Evolutionary conservation across 2,113 vertebrate species (phyloP).

Genomic region (Otis tarda): DNA sequence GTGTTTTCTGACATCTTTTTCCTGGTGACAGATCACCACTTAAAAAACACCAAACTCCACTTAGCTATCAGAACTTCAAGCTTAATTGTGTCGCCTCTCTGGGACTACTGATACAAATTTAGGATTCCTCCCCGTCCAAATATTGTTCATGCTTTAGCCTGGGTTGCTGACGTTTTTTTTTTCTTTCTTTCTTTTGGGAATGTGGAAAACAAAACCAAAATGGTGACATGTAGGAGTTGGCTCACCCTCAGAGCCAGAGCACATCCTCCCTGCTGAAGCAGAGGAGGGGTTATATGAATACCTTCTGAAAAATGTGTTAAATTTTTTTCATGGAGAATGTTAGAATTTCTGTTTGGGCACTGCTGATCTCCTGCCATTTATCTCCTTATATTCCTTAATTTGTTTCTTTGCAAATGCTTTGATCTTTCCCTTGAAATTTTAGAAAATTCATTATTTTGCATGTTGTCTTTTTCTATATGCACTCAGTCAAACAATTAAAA

Average conservation of each 20-base stretch:
- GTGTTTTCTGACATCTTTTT: neutral
- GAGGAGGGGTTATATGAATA: neutral
- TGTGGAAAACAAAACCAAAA: neutral
- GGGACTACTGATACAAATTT: neutral
- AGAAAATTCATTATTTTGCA: neutral
- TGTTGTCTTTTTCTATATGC: neutral
- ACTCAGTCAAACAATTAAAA: neutral
- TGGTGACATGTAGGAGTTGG: neutral
- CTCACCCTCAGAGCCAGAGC: neutral
- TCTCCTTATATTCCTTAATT: neutral
- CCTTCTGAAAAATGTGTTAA: neutral
- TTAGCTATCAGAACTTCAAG: neutral
- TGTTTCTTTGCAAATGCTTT: neutral
- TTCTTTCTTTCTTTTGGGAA: neutral
- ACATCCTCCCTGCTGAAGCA: neutral
- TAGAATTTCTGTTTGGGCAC: neutral
- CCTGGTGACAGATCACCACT: neutral
- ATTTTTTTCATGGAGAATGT: neutral
- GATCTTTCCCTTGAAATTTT: neutral
- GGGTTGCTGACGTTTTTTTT: neutral
- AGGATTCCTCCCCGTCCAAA: fast-evolving
- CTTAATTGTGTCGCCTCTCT: neutral
- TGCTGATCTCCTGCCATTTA: neutral
- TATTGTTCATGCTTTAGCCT: neutral
- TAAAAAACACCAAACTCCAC: neutral